Percentiles rank a stretch among this genome's conserved stretches.
These are phyloP conservation scores for Cololabis saira DNA, from an alignment of 2,113 vertebrate species.

Conservation along the genomic window DNA sequence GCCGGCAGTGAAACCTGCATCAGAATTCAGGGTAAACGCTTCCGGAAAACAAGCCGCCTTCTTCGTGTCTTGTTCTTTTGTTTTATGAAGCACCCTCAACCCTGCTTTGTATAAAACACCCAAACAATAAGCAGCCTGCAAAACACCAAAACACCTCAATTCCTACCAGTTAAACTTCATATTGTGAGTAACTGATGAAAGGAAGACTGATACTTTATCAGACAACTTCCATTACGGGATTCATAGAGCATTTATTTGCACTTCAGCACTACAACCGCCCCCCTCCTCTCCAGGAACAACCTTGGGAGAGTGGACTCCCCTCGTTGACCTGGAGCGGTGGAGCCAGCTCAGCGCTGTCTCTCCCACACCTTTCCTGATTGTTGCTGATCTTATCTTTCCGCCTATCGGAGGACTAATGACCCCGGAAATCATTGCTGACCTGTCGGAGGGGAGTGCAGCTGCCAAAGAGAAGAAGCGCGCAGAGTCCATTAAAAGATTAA, in stretches of 20 bases:
- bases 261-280: conserved; percentile 16
- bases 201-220: not conserved
- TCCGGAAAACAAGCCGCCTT: conserved; percentile 22
- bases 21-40: conserved; percentile 20
- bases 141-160: conserved; percentile 2
- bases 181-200: conserved; percentile 19
- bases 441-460: conserved; percentile 71
- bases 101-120: conserved; percentile 6
- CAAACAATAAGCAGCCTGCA: conserved; percentile 11
- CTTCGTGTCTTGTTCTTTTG: conserved; percentile 26
- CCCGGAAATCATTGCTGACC: conserved; percentile 75
- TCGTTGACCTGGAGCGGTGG: conserved; percentile 54
- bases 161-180: not conserved
- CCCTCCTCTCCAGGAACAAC: conserved; percentile 30
- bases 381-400: conserved; percentile 79
- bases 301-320: conserved; percentile 38
- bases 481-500: conserved; percentile 87
- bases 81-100: conserved; percentile 36
- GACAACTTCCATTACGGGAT: not conserved
- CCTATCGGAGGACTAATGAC: conserved; percentile 81
- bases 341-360: conserved; percentile 59
- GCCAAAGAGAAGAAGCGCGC: conserved; percentile 73
- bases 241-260: not conserved
- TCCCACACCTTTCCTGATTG: conserved; percentile 65
- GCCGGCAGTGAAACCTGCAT: conserved; percentile 34